A percentile compares a stretch with the other conserved stretches of the same genome.
phyloP scores from a whole-genome alignment of 1,140 invertebrate species.

The Dinoponera quadriceps region DNA sequence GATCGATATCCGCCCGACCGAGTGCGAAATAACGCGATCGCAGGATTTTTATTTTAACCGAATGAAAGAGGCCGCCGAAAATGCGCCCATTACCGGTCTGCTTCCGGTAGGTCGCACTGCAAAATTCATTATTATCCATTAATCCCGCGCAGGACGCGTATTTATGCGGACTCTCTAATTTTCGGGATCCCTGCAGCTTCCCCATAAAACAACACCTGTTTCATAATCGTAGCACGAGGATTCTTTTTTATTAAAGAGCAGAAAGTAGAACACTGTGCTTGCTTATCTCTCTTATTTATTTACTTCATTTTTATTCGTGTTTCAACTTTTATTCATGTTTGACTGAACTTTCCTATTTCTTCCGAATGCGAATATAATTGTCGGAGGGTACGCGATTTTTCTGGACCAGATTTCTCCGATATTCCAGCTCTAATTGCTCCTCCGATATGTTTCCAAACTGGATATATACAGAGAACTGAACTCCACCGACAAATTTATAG shows the following conservation, averaged over 20 bases:
- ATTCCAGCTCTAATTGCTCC: no score
- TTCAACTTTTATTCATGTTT: no score
- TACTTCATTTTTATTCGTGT: constrained; percentile 11
- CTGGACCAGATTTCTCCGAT: no score
- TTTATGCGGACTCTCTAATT: background rate
- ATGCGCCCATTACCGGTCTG: background rate
- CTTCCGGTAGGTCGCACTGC: background rate
- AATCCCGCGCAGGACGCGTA: background rate
- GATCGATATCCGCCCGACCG: background rate
- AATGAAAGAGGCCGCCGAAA: background rate
- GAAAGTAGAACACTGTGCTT: constrained; percentile 35
- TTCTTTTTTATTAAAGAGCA: constrained; percentile 43
- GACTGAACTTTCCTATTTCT: no score
- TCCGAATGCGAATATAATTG: no score
- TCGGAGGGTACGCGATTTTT: no score
- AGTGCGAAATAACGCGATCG: background rate
- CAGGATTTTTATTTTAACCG: background rate
- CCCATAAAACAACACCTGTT: background rate
- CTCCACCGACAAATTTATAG: no score
- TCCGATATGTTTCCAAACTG: no score
- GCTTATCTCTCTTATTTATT: constrained; percentile 60
- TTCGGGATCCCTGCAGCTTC: background rate
- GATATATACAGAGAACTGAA: no score
- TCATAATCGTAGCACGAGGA: background rate
- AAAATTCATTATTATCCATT: constrained; percentile 22